Evolutionary conservation across 2,797 vertebrate genomes (phyloP).

Genomic region (Acanthiza pusilla): DNA sequence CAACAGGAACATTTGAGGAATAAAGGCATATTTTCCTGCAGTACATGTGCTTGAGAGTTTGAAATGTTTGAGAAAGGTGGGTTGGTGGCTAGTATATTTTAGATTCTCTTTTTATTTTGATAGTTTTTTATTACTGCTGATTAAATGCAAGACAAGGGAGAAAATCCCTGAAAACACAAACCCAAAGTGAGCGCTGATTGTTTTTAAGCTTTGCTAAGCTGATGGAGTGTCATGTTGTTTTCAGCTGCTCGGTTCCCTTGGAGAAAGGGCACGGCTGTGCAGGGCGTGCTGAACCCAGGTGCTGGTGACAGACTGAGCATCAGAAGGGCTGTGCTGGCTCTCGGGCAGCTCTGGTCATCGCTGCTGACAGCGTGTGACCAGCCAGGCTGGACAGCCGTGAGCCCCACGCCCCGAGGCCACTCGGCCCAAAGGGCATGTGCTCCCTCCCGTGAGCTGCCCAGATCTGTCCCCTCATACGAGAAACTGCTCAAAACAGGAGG

Average conservation of each 20-base stretch:
- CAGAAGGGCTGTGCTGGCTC: not conserved
- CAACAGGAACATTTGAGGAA: not conserved
- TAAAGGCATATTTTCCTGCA: not conserved
- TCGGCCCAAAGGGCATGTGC: not conserved
- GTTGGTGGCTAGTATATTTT: not conserved
- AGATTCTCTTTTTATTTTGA: not conserved
- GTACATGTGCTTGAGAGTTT: not conserved
- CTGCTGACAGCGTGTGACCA: not conserved
- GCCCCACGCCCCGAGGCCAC: not conserved
- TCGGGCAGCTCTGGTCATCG: not conserved
- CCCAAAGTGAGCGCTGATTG: not conserved
- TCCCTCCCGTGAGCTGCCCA: rapidly evolving
- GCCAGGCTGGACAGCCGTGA: not conserved
- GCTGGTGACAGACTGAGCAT: not conserved
- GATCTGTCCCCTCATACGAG: not conserved
- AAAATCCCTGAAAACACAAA: not conserved
- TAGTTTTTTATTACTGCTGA: not conserved
- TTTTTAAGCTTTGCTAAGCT: not conserved
- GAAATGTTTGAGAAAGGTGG: not conserved
- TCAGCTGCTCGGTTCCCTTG: conserved; percentile 8
- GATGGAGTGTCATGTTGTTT: conserved; percentile 13
- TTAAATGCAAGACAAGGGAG: not conserved
- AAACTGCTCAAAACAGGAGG: not conserved
- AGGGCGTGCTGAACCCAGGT: not conserved
- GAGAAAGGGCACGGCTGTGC: conserved; percentile 20